Conservation (phyloP, 2,888 invertebrate species). For the Erpobdella octoculata region DNA sequence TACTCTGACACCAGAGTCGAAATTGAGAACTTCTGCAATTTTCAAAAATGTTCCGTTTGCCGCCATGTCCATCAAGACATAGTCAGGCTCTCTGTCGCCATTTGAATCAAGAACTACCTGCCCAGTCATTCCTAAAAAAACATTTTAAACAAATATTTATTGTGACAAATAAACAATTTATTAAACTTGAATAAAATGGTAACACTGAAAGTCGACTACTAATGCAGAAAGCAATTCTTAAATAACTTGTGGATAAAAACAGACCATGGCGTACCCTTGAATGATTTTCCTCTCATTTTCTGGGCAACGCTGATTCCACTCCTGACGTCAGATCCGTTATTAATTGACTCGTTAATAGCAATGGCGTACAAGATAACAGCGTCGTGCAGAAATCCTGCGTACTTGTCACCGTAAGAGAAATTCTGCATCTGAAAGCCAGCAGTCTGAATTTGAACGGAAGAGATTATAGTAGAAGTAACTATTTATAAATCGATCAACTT, state of each 20-base stretch:
- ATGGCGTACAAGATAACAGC: conserved; percentile 38
- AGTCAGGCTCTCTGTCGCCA: conserved; percentile 46
- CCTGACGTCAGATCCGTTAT: conserved; percentile 26
- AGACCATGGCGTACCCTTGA: conserved; percentile 28
- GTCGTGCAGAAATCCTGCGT: conserved; percentile 38
- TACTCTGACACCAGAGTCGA: conserved; percentile 28
- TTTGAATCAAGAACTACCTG: conserved; percentile 43
- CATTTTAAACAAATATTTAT: background rate
- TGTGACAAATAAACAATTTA: background rate
- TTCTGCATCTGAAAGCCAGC: conserved; percentile 21
- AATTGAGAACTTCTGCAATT: conserved; percentile 33
- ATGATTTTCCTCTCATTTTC: conserved; percentile 30
- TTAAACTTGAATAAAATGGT: background rate
- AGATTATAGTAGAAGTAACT: no score
- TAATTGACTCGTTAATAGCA: conserved; percentile 35
- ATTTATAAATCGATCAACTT: no score
- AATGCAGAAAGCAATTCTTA: background rate
- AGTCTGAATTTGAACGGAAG: background rate
- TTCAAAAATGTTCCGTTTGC: conserved; percentile 33
- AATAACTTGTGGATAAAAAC: background rate
- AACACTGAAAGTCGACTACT: background rate
- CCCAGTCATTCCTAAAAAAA: conserved; percentile 42
- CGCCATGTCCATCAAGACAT: conserved; percentile 43
- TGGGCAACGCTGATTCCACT: conserved; percentile 30
- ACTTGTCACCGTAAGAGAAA: conserved; percentile 34